Evolutionary conservation across 2,888 invertebrate species (phyloP).

Genomic region (Drosophila suboccidentalis): DNA sequence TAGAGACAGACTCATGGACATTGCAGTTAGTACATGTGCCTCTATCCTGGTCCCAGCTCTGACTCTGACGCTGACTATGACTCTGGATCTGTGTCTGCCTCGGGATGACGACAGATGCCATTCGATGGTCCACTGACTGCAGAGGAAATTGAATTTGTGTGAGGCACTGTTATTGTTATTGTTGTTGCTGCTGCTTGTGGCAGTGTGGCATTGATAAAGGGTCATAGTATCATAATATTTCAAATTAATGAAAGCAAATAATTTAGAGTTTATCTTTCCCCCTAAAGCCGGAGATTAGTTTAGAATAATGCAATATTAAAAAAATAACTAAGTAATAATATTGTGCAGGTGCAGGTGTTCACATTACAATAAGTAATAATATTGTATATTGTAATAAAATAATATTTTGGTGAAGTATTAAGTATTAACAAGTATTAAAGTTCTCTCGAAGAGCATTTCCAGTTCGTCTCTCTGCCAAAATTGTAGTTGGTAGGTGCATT

Average conservation of each 20-base stretch:
- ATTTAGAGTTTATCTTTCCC: background rate
- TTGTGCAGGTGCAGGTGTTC: too few relatives aligned
- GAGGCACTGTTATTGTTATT: conserved; percentile 9
- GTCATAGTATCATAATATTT: conserved; percentile 24
- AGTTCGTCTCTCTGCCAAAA: background rate
- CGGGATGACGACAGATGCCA: conserved; percentile 42
- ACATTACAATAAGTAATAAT: too few relatives aligned
- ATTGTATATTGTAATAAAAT: too few relatives aligned
- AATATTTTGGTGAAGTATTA: too few relatives aligned
- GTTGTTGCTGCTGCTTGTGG: conserved; percentile 11
- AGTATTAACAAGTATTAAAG: too few relatives aligned
- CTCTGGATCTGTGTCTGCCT: conserved; percentile 11
- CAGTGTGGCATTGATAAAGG: conserved; percentile 10
- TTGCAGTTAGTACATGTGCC: conserved; percentile 29
- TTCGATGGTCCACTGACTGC: conserved; percentile 53
- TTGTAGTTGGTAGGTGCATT: conserved; percentile 14
- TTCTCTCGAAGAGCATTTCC: conserved; percentile 18
- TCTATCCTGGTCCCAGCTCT: conserved; percentile 1
- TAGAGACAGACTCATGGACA: conserved; percentile 22
- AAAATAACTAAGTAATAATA: too few relatives aligned
- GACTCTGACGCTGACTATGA: background rate
- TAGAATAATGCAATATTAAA: background rate
- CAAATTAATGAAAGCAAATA: conserved; percentile 42
- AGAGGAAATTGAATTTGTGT: conserved; percentile 76
- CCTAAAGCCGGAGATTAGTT: background rate